Evolutionary conservation across 2,797 vertebrate species (phyloP).

Genomic region (Halcyon leucocephala): DNA sequence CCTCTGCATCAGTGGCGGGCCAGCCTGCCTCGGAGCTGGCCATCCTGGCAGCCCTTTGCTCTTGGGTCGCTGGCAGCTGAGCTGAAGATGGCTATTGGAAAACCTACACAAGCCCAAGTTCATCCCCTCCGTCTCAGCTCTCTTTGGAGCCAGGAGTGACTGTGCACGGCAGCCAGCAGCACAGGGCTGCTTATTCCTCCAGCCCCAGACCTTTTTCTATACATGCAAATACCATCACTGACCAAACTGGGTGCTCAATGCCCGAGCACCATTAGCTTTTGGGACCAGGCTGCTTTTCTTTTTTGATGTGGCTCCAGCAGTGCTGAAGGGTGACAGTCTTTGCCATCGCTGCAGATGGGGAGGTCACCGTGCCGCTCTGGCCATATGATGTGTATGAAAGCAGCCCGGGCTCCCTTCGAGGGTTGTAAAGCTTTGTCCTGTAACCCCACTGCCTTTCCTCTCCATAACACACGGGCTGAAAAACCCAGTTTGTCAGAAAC

Average conservation of each 20-base stretch:
- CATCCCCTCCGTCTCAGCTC: neutral
- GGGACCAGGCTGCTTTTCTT: neutral
- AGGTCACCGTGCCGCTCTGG: neutral
- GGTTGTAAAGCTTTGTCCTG: neutral
- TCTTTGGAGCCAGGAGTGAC: neutral
- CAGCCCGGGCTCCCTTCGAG: neutral
- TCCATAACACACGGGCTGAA: neutral
- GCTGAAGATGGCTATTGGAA: neutral
- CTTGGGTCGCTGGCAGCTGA: neutral
- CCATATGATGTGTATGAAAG: fast-evolving
- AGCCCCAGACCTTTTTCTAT: neutral
- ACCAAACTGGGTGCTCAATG: neutral
- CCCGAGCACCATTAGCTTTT: neutral
- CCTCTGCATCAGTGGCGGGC: fast-evolving
- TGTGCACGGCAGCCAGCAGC: neutral
- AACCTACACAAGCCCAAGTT: fast-evolving
- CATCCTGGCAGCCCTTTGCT: neutral
- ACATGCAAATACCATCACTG: fast-evolving
- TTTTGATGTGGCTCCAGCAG: neutral
- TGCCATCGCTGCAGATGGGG: fast-evolving
- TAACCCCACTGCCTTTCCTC: neutral
- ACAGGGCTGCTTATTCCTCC: neutral
- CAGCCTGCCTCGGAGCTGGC: neutral
- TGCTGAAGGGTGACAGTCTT: neutral
- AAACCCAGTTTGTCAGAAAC: conserved; percentile 58